Conservation (phyloP, 2,888 invertebrate species). For the Odontothrips loti region DNA sequence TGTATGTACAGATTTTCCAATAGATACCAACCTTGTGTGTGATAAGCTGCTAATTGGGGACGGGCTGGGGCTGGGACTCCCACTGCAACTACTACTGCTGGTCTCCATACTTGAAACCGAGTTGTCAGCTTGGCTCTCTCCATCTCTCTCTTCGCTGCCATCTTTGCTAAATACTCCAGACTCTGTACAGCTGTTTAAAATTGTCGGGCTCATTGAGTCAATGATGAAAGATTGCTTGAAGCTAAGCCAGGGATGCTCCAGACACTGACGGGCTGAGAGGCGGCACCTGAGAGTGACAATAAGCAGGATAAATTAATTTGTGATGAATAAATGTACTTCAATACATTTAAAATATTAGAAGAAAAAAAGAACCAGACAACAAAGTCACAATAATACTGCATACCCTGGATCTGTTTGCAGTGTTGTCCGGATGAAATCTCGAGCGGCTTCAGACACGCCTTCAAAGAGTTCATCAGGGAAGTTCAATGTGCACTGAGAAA, state of each 20-base stretch:
- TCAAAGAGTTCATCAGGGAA: conserved; percentile 90
- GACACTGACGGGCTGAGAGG: conserved; percentile 80
- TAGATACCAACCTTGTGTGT: neutral
- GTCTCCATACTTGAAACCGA: conserved; percentile 1
- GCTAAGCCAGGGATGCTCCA: conserved; percentile 82
- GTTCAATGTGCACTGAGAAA: conserved; percentile 86
- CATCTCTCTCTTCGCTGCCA: neutral
- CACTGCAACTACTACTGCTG: neutral
- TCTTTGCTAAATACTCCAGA: conserved; percentile 5
- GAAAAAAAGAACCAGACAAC: neutral
- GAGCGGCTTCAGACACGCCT: conserved; percentile 77
- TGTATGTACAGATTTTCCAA: no score
- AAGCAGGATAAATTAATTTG: neutral
- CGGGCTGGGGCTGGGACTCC: conserved; percentile 4
- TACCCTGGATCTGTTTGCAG: conserved; percentile 89
- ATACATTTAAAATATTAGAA: no score
- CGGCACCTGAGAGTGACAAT: conserved; percentile 64
- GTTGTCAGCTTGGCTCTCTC: neutral
- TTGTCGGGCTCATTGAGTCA: neutral
- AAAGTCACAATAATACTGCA: conserved; percentile 44
- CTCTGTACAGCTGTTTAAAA: neutral
- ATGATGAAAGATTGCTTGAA: conserved; percentile 2
- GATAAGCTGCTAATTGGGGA: conserved; percentile 2
- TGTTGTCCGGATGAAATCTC: conserved; percentile 84
- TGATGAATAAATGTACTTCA: no score